phyloP scores from a whole-genome alignment of 2,113 vertebrate genomes.

The Microcebus griseorufus region DNA sequence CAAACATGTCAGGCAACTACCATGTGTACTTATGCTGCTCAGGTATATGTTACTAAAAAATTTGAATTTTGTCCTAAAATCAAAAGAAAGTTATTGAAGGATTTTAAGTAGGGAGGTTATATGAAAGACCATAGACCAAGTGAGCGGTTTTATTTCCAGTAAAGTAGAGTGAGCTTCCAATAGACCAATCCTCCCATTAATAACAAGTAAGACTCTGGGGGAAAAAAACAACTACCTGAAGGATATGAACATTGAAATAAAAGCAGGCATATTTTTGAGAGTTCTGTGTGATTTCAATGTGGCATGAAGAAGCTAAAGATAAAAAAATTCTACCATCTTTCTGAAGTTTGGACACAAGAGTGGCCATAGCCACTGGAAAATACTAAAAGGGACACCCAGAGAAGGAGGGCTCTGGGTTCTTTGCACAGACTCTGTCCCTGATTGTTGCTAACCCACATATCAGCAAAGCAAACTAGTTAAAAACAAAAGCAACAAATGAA shows the following conservation, averaged over 20 bases:
- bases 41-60: neutral
- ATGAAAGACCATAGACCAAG: neutral
- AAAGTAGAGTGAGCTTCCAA: neutral
- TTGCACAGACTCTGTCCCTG: neutral
- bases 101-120: neutral
- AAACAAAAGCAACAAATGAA: neutral
- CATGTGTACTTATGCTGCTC: no score
- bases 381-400: neutral
- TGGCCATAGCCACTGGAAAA: neutral
- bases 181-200: neutral
- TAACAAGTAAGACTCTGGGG: neutral
- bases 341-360: neutral
- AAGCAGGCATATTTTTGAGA: neutral
- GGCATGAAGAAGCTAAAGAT: neutral
- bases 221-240: neutral
- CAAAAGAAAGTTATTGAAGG: neutral
- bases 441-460: neutral
- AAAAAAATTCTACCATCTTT: neutral
- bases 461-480: neutral
- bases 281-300: neutral
- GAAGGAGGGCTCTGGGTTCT: neutral
- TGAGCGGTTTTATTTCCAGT: neutral
- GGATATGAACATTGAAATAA: neutral
- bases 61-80: neutral
- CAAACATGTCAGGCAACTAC: neutral